Base-by-base conservation (phyloP, 2,888 invertebrate genomes). In the Eilema caniola region DNA sequence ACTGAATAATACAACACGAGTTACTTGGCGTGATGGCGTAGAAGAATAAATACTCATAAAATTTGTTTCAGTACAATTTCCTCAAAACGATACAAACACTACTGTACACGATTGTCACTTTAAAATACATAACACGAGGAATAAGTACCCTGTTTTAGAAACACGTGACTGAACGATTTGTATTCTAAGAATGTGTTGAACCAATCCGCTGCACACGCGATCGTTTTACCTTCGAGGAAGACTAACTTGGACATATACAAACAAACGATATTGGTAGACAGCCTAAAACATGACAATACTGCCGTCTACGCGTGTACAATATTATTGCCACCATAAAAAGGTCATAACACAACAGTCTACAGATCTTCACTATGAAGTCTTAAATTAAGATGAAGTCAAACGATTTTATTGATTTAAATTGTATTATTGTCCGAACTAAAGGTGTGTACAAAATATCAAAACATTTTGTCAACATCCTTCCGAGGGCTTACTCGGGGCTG, bases 151-250 rank as follows among this genome's bases (percentile, higher is more conserved):
- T 64, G 71, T 69, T 75, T 73, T 73, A 74, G 61, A 75, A 80
- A 74, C 70, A 75, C 72, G 73, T 76, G 75, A 77, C 69, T 69
- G 53, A 71, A 69, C 66, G 70, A 67, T 66, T 74, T 74, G 71
- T 79, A 81, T 86, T 86, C 84, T 77, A 78, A 79, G 88, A 88
- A 87, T 78, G 82, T 77, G 80, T 78, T 76, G 74, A 80, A 77
- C 79, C 74, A 83, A 69, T 76, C 78, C 74, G 78, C 76, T 37
- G 74, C 72, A 75, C 89, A 89, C 86, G 89, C 89, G 82, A 91
- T 86, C 83, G 67, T 71, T 73, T 82, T 81, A 79, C 85, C 71
- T 89, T 88, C 90, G 82, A 80, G 80, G 85, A 89, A 89, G 73
- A 83, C 74, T 62, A 69, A 79, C 75, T 81, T 72, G 73, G 66